Conservation (phyloP, 2,888 invertebrate species). For the Helobdella robusta region DNA sequence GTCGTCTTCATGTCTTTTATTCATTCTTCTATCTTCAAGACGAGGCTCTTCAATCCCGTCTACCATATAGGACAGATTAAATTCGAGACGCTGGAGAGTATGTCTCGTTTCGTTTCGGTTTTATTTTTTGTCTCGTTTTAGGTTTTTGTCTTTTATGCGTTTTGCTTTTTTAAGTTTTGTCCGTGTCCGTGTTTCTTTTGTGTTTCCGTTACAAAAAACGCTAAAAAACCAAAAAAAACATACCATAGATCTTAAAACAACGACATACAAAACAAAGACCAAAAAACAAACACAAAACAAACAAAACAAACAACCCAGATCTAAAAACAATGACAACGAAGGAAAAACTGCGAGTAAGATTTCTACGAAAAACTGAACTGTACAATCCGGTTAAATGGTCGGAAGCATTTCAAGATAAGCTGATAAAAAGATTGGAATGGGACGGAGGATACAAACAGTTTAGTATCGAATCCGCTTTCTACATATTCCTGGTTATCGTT, state of each 20-base stretch:
- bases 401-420: conserved; percentile 11
- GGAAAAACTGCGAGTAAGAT: neutral
- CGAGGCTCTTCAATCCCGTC: neutral
- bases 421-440: conserved; percentile 19
- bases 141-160: no score
- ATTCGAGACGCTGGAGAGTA: neutral
- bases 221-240: no score
- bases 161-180: no score
- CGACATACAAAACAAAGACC: no score
- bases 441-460: conserved; percentile 9
- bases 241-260: no score
- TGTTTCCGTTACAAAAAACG: no score
- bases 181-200: no score
- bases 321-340: conserved; percentile 14
- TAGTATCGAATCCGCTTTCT: neutral
- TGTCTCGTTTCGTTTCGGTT: no score
- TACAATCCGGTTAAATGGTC: neutral
- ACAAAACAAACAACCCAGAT: no score
- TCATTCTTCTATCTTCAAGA: conserved; percentile 11
- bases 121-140: no score
- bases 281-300: no score
- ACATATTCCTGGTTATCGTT: neutral
- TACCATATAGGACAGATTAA: conserved; percentile 17
- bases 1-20: conserved; percentile 7
- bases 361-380: neutral